Evolutionary conservation across 2,113 vertebrate species (phyloP).

Genomic region (Alces alces): DNA sequence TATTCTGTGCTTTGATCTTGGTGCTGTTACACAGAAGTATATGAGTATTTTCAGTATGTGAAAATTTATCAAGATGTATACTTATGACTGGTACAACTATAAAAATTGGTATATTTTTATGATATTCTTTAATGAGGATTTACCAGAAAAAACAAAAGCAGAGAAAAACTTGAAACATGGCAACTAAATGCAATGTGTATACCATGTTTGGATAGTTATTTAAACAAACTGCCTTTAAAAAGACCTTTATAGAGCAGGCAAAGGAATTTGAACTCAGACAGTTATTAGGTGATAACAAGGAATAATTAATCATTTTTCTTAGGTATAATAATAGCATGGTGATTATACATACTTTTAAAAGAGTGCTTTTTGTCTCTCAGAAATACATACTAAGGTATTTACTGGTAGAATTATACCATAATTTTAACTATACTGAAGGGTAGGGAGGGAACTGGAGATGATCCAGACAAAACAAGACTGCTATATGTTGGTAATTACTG

Average conservation of each 20-base stretch:
- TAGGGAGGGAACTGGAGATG: background rate
- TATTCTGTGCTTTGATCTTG: background rate
- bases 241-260: background rate
- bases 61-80: background rate
- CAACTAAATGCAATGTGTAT: background rate
- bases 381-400: background rate
- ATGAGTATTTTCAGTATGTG: background rate
- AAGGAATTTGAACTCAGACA: background rate
- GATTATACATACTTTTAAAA: background rate
- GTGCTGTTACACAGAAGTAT: background rate
- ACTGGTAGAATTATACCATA: background rate
- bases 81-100: background rate
- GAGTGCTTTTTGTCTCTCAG: background rate
- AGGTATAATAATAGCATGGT: background rate
- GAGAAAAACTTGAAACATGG: background rate
- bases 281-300: background rate
- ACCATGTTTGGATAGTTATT: background rate
- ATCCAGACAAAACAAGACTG: background rate
- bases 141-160: background rate
- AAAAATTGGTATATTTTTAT: background rate
- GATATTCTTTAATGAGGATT: background rate
- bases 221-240: background rate
- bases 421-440: background rate
- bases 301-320: background rate
- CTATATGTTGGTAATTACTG: background rate